Evolutionary conservation across 2,113 vertebrate species (phyloP).

Genomic region (Poecilia latipinna): DNA sequence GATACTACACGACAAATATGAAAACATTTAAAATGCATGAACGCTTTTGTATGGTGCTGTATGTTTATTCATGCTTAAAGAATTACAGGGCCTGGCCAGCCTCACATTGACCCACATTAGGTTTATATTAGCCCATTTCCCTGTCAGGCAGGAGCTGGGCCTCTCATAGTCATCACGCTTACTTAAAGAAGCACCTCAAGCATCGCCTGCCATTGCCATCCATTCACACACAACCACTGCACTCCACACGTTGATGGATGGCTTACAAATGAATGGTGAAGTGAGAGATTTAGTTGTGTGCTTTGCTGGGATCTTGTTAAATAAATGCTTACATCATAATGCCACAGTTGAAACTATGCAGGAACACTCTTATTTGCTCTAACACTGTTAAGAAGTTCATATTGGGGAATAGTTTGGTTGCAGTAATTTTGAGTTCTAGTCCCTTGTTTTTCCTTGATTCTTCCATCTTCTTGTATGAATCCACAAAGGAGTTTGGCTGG

Average conservation of each 20-base stretch:
- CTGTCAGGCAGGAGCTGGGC: slow-evolving; percentile 42
- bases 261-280: slow-evolving; percentile 43
- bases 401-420: slow-evolving; percentile 33
- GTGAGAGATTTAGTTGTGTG: slow-evolving; percentile 50
- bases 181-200: slow-evolving; percentile 35
- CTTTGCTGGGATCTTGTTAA: slow-evolving; percentile 41
- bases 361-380: slow-evolving; percentile 48
- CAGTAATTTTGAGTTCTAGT: slow-evolving; percentile 44
- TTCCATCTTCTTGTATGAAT: slow-evolving; percentile 29
- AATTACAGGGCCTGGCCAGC: slow-evolving; percentile 18
- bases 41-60: not conserved
- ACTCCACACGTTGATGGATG: slow-evolving; percentile 48
- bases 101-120: slow-evolving; percentile 58
- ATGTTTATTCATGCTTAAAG: slow-evolving; percentile 14
- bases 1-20: not conserved
- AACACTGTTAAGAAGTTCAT: slow-evolving; percentile 45
- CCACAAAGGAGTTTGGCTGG: slow-evolving; percentile 12
- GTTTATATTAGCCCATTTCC: not conserved
- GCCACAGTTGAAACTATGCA: slow-evolving; percentile 37
- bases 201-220: slow-evolving; percentile 3
- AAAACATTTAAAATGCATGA: not conserved
- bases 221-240: slow-evolving; percentile 23
- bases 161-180: slow-evolving; percentile 28
- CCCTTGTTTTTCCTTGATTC: slow-evolving; percentile 4
- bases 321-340: slow-evolving; percentile 23